phyloP scores from a whole-genome alignment of 1,140 invertebrate species.

The Saxidomus purpurata region DNA sequence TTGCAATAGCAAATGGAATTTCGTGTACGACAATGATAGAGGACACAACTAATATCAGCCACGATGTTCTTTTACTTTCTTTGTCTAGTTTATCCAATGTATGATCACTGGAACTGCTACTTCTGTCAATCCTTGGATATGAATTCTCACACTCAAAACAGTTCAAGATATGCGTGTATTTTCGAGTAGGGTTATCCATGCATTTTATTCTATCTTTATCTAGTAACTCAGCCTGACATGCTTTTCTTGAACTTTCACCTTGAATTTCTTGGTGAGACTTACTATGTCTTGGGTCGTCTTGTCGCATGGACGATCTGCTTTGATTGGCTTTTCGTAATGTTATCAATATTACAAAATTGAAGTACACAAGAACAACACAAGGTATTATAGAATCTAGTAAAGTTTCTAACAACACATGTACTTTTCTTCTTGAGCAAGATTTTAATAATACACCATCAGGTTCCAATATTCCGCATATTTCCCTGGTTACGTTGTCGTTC shows the following conservation, averaged over 20 bases:
- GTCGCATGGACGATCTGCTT: background rate
- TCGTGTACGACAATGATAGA: constrained; percentile 18
- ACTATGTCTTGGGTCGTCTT: too few relatives aligned
- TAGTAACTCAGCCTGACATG: background rate
- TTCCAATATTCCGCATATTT: background rate
- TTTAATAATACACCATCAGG: background rate
- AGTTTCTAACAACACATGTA: background rate
- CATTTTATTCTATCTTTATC: background rate
- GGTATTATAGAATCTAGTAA: constrained; percentile 47
- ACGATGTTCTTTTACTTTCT: constrained; percentile 37
- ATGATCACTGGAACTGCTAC: background rate
- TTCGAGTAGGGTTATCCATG: background rate
- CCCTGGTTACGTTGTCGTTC: background rate
- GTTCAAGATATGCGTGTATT: background rate
- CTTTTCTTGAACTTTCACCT: background rate
- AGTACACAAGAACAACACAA: constrained; percentile 6
- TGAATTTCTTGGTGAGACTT: too few relatives aligned
- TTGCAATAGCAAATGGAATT: background rate
- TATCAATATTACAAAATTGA: background rate
- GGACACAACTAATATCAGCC: constrained; percentile 11
- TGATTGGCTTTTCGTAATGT: background rate
- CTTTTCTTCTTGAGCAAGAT: constrained; percentile 5
- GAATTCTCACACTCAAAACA: background rate
- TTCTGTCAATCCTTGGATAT: background rate
- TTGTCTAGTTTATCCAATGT: constrained; percentile 36